phyloP scores from a whole-genome alignment of 2,888 invertebrate species.

The Microctonus brassicae region DNA sequence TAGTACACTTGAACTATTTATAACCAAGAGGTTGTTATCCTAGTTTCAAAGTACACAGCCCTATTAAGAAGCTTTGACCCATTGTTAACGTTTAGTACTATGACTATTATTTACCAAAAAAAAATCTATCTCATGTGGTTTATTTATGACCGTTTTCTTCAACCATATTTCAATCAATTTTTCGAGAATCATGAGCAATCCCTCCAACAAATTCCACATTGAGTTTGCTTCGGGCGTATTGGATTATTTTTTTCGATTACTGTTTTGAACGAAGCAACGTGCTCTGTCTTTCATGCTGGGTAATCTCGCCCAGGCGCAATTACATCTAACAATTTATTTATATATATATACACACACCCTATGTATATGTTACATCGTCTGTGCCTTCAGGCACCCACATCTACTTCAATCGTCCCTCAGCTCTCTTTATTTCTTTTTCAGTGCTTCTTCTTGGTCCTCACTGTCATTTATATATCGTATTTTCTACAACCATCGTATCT shows the following conservation, averaged over 20 bases:
- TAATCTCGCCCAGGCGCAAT: conserved; percentile 40
- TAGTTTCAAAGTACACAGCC: not conserved
- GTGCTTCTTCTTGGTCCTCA: conserved; percentile 17
- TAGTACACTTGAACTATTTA: not conserved
- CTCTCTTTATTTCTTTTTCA: conserved; percentile 16
- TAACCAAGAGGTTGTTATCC: not conserved
- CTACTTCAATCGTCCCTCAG: conserved; percentile 11
- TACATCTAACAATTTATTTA: conserved; percentile 18
- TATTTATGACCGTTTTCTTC: too few relatives aligned
- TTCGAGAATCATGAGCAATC: not conserved
- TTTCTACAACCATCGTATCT: conserved; percentile 27
- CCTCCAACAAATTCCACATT: too few relatives aligned
- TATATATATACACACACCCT: not conserved
- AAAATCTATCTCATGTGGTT: not conserved
- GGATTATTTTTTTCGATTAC: conserved; percentile 29
- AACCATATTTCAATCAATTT: not conserved
- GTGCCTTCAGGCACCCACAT: conserved; percentile 23
- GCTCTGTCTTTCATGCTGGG: conserved; percentile 17
- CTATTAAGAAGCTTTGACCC: not conserved
- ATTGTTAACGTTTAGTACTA: not conserved
- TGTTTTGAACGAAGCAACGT: not conserved
- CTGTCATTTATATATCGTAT: conserved; percentile 14
- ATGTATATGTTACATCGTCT: not conserved
- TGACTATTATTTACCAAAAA: not conserved
- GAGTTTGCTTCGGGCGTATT: too few relatives aligned